phyloP scores from a whole-genome alignment of 2,888 invertebrate genomes.

The Pachymerium ferrugineum region DNA sequence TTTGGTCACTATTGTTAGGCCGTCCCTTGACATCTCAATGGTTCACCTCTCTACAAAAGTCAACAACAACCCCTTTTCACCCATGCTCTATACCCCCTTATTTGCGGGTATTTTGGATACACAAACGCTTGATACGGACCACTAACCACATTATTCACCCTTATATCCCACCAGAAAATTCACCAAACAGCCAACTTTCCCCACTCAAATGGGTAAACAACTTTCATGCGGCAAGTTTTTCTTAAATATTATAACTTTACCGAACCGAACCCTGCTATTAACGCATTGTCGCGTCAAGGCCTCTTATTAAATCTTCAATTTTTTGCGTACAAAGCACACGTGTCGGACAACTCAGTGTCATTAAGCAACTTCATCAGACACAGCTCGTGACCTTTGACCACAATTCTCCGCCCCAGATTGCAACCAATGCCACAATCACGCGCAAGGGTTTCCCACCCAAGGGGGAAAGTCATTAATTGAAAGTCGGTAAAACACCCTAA shows the following conservation, averaged over 20 bases:
- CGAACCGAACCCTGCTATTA: too few relatives aligned
- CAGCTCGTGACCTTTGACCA: constrained; percentile 10
- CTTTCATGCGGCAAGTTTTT: too few relatives aligned
- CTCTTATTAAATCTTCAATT: not conserved
- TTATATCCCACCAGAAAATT: constrained; percentile 1
- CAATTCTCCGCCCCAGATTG: constrained; percentile 21
- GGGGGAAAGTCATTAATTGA: constrained; percentile 7
- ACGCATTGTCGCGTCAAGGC: not conserved
- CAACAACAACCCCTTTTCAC: not conserved
- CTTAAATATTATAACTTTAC: too few relatives aligned
- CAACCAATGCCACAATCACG: constrained; percentile 15
- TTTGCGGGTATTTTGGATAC: not conserved
- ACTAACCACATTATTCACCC: not conserved
- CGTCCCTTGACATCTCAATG: not conserved
- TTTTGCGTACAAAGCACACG: not conserved
- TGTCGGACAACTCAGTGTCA: not conserved
- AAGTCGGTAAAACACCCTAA: not conserved
- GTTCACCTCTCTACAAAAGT: not conserved
- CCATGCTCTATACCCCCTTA: not conserved
- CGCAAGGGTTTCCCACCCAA: constrained; percentile 10
- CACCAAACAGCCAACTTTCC: too few relatives aligned
- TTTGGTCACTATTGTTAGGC: not conserved
- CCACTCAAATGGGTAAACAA: too few relatives aligned
- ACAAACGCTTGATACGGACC: not conserved
- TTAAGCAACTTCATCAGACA: constrained; percentile 20